phyloP scores from a whole-genome alignment of 1,140 invertebrate species.

The Whitmania pigra region DNA sequence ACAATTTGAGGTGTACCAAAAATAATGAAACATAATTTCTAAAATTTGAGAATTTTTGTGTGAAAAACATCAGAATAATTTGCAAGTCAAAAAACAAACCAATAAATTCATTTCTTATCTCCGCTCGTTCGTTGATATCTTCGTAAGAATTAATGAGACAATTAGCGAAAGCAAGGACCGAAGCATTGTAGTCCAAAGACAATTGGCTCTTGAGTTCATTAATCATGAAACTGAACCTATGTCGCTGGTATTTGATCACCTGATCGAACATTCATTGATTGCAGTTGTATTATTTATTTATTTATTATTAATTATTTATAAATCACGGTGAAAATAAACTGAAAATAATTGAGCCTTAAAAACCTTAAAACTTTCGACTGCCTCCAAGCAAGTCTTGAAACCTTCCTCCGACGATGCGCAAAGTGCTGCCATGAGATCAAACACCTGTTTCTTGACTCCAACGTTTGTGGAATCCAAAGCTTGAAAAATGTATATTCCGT shows the following conservation, averaged over 20 bases:
- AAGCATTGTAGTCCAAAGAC: constrained; percentile 37
- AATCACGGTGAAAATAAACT: background rate
- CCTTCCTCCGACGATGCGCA: constrained; percentile 46
- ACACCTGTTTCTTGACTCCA: constrained; percentile 48
- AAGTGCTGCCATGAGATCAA: constrained; percentile 47
- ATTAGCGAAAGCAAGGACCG: constrained; percentile 46
- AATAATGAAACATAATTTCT: too few relatives aligned
- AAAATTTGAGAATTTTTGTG: too few relatives aligned
- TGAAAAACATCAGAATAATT: background rate
- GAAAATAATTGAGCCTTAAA: background rate
- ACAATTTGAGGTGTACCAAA: too few relatives aligned
- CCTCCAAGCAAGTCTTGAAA: constrained; percentile 41
- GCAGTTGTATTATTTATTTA: background rate
- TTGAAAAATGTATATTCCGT: constrained; percentile 31
- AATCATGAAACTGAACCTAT: constrained; percentile 43
- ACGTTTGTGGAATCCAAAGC: constrained; percentile 44
- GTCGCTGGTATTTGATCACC: constrained; percentile 33
- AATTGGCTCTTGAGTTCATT: constrained; percentile 42
- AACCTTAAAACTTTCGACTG: constrained; percentile 44
- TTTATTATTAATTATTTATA: constrained; percentile 3
- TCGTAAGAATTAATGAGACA: constrained; percentile 45
- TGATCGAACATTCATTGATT: constrained; percentile 29
- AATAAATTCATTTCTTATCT: constrained; percentile 46
- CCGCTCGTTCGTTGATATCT: constrained; percentile 37
- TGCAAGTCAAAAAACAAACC: constrained; percentile 35